Evolutionary conservation across 1,140 invertebrate species (phyloP), one percentile per base, ranked within the genome.

Genomic region (Anastrepha ludens): DNA sequence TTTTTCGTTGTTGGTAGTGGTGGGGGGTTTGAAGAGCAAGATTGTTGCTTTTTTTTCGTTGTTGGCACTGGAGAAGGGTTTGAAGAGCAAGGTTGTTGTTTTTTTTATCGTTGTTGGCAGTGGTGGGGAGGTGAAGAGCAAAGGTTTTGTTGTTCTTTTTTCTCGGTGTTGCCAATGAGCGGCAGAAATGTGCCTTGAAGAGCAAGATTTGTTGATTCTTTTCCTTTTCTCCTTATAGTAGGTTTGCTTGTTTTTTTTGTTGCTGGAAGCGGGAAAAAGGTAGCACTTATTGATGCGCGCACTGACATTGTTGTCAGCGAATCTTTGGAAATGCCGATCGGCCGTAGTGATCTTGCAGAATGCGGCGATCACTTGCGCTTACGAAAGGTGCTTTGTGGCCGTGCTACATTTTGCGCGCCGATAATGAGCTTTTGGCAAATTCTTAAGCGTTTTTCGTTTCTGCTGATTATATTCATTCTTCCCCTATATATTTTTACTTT

Each of bases 241-340:
- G 7, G 5, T 62, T 62, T 0, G 15, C 5, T 7, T 62, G 20
- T 65, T 65, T 29, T 81, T 81, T 81, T 20, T 55, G 9, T 55
- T 5, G 2, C 29, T 55, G 0, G 6, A 2, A 78, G 74, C 74
- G 47, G 47, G 74, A 47, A 47, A 81, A 81, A 81, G 74, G 74
- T 81, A 81, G 47, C 39, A 74, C 67, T 74, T 47, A 74, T 74
- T 74, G 67, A 44, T 74, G 44, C 39, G 39, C 17, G 41, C 60
- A 29, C 29, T 29, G 44, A 74, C 44, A 74, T 74, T 74, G 47
- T 74, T 74, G 67, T 74, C 41, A 47, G 15, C 41, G 41, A 8
- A 74, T 15, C 4, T 29, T 47, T 17, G 15, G 8, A 62, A 62
- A n/a, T 4, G 60, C 60, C 67, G 41, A 55, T 55, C 50, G 11